Evolutionary conservation across 2,888 invertebrate genomes (phyloP), one percentile per base, ranked within the genome.

Genomic region (Cryptocheilus praepositus): DNA sequence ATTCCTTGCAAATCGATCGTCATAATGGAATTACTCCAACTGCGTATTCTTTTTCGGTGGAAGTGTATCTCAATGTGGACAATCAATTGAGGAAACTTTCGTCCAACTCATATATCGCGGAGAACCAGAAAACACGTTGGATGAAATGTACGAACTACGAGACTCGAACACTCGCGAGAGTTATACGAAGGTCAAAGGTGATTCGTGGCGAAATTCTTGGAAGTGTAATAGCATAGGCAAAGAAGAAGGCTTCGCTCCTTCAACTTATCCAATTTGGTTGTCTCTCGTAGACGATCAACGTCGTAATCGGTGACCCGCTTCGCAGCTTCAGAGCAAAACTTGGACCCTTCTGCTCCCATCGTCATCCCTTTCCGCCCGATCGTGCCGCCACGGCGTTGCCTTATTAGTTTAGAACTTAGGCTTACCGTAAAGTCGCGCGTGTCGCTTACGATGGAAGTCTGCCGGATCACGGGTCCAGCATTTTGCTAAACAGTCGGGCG

Each of bases 341-440:
- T 75, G 74, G 73, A 74, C 74, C 77, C 71, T 79, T 80, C 77
- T 78, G 74, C 75, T 70, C 61, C 68, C 66, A 64, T 51, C 62
- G 52, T 61, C 67, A 59, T 68, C 69, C 61, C 62, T 59, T 61
- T 53, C 57, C 52, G 56, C 73, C 69, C 71, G 77, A 76, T 77
- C 78, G 71, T 77, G 73, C 71, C 62, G 59, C 57, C 76, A 66
- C 72, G 73, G 60, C 79, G 77, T 79, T 74, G 81, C 81, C 85
- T 86, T 86, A 86, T 86, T 86, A 86, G 86, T 86, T 86, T 83
- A 77, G 79, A 86, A 86, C 85, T 86, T 83, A 79, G 79, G 81
- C 82, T 76, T 67, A 74, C 69, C 70, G 71, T 74, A 76, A 76
- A 78, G 78, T 78, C 74, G 68, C 76, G 71, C 70, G 70, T 76